Percentiles rank a stretch among this genome's conserved stretches.
Conservation (phyloP, 1,140 invertebrate genomes). For the Hycleus phaleratus region DNA sequence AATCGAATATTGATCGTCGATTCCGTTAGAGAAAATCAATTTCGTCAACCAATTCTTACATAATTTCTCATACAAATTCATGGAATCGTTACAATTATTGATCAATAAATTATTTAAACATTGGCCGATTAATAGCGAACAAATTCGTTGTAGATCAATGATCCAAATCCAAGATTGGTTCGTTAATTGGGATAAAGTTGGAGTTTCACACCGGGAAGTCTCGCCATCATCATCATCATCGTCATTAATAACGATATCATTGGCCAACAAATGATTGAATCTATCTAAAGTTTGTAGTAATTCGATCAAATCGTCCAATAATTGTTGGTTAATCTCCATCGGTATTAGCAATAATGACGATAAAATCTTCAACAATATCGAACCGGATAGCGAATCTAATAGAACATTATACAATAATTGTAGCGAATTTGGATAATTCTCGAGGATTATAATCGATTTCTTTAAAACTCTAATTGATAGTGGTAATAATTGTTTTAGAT, state of each 20-base stretch:
- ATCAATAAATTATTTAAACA: conserved; percentile 50
- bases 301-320: conserved; percentile 45
- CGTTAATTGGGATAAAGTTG: conserved; percentile 40
- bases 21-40: conserved; percentile 49
- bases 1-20: conserved; percentile 36
- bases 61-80: conserved; percentile 41
- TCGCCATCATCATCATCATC: conserved; percentile 27
- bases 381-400: conserved; percentile 46
- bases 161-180: conserved; percentile 53
- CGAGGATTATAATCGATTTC: conserved; percentile 37
- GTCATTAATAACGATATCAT: conserved; percentile 30
- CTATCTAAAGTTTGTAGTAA: conserved; percentile 48
- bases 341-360: conserved; percentile 49
- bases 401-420: conserved; percentile 46
- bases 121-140: conserved; percentile 52
- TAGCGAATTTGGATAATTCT: conserved; percentile 35
- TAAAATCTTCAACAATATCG: conserved; percentile 51
- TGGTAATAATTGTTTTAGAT: conserved; percentile 46
- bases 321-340: conserved; percentile 40
- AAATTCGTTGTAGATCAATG: conserved; percentile 53
- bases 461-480: conserved; percentile 44
- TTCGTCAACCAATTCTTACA: conserved; percentile 47
- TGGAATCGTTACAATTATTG: too few species aligned
- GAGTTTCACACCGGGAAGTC: conserved; percentile 40
- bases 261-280: conserved; percentile 48